Evolutionary conservation across 1,140 invertebrate species (phyloP), one percentile per base, ranked within the genome.

Genomic region (Zaprionus ornatus): DNA sequence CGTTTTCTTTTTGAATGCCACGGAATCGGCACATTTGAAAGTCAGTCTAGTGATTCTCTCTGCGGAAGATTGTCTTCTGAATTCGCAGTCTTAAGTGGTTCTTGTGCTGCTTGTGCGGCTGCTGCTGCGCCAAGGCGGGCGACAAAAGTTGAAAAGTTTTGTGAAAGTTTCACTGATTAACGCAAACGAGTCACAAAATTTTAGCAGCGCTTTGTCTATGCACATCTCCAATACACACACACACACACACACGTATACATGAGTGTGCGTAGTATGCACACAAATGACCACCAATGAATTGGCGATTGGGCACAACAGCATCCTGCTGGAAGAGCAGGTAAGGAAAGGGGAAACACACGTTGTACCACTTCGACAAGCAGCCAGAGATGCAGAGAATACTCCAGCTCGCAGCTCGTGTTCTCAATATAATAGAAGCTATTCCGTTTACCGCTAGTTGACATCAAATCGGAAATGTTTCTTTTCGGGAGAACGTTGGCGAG

Each of bases 371-470:
- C 37, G 62, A 19, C 60, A 25, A 23, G 23, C 19, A 50, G 62
- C 35, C 48, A 42, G 63, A 40, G 21, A 12, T n/a, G 42, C 29
- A 10, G 25, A 45, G 48, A 40, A 25, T 61, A 19, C 19, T 35
- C 35, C 50, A 56, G 42, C 25, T 17, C 27, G 27, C 29, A 32
- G 19, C 7, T 13, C 55, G n/a, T 72, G 84, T 88, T 75, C 85
- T 71, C 85, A 87, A 87, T 87, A 87, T 87, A 17, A 7, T 45
- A 73, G 70, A 56, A 80, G 75, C 69, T 75, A 84, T 87, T 74
- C 55, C 25, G 56, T 88, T 85, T 90, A 88, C 85, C 85, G 85
- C 82, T 90, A 85, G 68, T 48, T 88, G 85, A 88, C 85, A 88
- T 79, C 74, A 84, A 88, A 90, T 81, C 81, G 81, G 77, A 90